Evolutionary conservation across 2,113 vertebrate genomes (phyloP).

Genomic region (Picathartes gymnocephalus): DNA sequence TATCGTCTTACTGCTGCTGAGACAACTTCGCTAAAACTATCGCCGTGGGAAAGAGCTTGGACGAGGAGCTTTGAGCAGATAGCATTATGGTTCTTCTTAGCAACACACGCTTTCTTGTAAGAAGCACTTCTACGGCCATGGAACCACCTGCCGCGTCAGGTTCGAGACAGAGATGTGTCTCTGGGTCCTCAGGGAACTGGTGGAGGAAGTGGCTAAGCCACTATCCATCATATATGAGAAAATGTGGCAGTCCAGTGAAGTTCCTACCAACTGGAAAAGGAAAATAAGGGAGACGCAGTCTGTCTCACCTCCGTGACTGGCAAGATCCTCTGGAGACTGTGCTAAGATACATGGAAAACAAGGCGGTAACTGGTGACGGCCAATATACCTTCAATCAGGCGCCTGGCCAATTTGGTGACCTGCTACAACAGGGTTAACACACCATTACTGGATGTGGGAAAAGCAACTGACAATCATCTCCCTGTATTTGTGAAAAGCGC

Average conservation of each 20-base stretch:
- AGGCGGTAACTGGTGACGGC: not conserved
- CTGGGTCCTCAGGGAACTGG: not conserved
- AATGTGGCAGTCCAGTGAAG: not conserved
- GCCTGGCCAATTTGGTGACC: not conserved
- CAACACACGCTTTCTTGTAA: not conserved
- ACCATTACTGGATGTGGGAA: not conserved
- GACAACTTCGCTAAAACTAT: not conserved
- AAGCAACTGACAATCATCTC: not conserved
- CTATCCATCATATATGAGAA: not conserved
- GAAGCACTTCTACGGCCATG: not conserved
- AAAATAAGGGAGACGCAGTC: not conserved
- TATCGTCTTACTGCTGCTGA: not conserved
- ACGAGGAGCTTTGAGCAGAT: not conserved
- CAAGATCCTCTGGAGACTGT: not conserved
- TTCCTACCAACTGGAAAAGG: not conserved
- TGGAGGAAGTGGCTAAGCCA: not conserved
- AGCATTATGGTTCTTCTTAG: not conserved
- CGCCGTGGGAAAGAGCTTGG: fast-evolving
- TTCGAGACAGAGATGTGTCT: not conserved
- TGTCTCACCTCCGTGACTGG: not conserved
- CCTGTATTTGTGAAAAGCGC: not conserved
- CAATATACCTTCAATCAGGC: not conserved
- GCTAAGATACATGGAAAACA: not conserved
- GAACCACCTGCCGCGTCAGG: not conserved
- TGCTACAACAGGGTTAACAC: not conserved